A percentile compares a stretch with the other conserved stretches of the same genome.
Conservation (phyloP, 2,888 invertebrate genomes). For the Ochropacha duplaris region DNA sequence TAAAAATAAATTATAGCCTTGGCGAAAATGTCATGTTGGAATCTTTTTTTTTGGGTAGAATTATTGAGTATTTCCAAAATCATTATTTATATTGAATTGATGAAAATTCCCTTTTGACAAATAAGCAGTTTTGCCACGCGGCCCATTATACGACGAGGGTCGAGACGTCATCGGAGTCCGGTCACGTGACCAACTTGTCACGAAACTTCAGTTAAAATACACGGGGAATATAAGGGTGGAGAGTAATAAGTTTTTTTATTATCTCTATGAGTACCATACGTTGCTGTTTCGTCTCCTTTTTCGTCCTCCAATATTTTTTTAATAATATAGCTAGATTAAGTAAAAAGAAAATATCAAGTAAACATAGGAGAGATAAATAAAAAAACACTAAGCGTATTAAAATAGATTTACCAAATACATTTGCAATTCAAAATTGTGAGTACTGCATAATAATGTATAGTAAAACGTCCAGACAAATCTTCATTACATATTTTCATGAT, state of each 20-base stretch:
- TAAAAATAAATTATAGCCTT: not conserved
- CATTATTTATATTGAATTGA: not conserved
- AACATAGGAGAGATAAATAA: too few species aligned
- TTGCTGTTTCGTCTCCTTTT: too few species aligned
- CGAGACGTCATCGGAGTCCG: constrained; percentile 19
- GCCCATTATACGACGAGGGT: constrained; percentile 16
- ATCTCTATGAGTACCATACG: too few species aligned
- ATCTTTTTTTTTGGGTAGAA: not conserved
- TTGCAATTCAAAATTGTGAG: too few species aligned
- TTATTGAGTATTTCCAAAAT: not conserved
- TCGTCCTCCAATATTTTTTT: too few species aligned
- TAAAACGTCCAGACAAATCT: too few species aligned
- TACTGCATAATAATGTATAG: too few species aligned
- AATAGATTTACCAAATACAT: too few species aligned
- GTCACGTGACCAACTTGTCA: constrained; percentile 48
- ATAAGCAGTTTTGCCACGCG: constrained; percentile 17
- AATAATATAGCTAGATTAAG: too few species aligned
- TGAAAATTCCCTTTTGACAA: constrained; percentile 10
- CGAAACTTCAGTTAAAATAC: constrained; percentile 32
- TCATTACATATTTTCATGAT: too few species aligned
- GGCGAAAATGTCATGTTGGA: not conserved
- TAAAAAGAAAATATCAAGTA: too few species aligned
- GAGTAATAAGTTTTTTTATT: constrained; percentile 5
- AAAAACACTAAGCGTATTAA: too few species aligned
- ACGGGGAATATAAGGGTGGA: constrained; percentile 25